Evolutionary conservation across 2,888 invertebrate species (phyloP), one percentile per base, ranked within the genome.

Genomic region (Uropetala carovei): DNA sequence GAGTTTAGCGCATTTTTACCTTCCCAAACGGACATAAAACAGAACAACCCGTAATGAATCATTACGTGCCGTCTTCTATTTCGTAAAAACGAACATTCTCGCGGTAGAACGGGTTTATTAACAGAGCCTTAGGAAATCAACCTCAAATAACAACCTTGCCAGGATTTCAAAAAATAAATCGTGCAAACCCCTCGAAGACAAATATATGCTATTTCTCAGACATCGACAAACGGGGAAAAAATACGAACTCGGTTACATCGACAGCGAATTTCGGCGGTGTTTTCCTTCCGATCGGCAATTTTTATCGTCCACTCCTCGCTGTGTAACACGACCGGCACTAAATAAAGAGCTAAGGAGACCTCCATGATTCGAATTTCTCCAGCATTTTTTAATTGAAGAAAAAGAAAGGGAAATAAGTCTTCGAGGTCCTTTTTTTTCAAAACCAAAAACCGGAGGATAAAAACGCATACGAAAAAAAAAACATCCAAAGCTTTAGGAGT

Each of bases 281-380:
- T 27, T 75, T 27, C 75, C 75, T 75, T 27, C 27, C 75, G 75
- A 75, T 75, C 75, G 75, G 27, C 75, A 75, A 22, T 75, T 27
- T 75, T 75, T 75, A 75, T 27, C 75, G 75, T 75, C 75, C 75
- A 75, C 22, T 75, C 75, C 27, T 75, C 27, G 75, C 22, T 22
- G 75, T 27, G 75, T 75, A 22, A 75, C 75, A 75, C 75, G 75
- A 75, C 75, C 75, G 22, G 75, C 75, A 75, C 22, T 75, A 75
- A 27, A 75, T 75, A 75, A 75, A 75, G 75, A 27, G 14, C 27
- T 27, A 13, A 8, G 27, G 75, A 11, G 27, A 75, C 43, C 43
- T 43, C 43, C 43, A 43, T 43, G 43, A 43, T 1, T 43, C 43
- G 43, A 43, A 43, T 43, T 43, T 43, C 43, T 43, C 43, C 43